phyloP scores from a whole-genome alignment of 2,888 invertebrate genomes.

The Camponotus fellah region DNA sequence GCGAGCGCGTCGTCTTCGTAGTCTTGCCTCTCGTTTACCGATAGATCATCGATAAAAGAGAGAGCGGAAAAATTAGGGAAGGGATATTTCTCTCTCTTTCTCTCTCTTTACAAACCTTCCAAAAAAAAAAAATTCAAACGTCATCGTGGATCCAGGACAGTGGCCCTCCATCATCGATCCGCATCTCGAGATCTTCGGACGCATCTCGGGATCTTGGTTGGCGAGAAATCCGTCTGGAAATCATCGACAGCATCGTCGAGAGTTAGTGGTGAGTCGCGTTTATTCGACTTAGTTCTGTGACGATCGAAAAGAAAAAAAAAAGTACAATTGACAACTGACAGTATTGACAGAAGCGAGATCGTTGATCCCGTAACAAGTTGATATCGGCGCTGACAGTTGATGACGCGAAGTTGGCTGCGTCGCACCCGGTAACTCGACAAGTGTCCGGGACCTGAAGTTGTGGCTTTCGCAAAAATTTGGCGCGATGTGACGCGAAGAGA shows the following conservation, averaged over 20 bases:
- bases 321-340: background rate
- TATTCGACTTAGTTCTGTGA: slow-evolving; percentile 25
- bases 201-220: too few relatives aligned
- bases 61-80: background rate
- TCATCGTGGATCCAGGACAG: too few relatives aligned
- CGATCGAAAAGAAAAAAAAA: background rate
- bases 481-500: background rate
- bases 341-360: too few relatives aligned
- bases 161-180: background rate
- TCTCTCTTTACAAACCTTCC: too few relatives aligned
- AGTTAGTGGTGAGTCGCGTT: slow-evolving; percentile 13
- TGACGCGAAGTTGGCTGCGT: background rate
- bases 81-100: too few relatives aligned
- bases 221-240: background rate
- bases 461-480: background rate
- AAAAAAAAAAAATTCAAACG: too few relatives aligned
- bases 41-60: background rate
- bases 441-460: background rate
- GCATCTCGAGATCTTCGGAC: background rate
- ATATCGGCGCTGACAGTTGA: background rate
- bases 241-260: background rate
- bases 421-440: too few relatives aligned
- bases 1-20: slow-evolving; percentile 10
- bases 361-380: too few relatives aligned
- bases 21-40: background rate